Percentiles rank a stretch among this genome's conserved stretches.
Evolutionary conservation across 2,797 vertebrate genomes (phyloP).

Genomic region (Fistularia commersonii): DNA sequence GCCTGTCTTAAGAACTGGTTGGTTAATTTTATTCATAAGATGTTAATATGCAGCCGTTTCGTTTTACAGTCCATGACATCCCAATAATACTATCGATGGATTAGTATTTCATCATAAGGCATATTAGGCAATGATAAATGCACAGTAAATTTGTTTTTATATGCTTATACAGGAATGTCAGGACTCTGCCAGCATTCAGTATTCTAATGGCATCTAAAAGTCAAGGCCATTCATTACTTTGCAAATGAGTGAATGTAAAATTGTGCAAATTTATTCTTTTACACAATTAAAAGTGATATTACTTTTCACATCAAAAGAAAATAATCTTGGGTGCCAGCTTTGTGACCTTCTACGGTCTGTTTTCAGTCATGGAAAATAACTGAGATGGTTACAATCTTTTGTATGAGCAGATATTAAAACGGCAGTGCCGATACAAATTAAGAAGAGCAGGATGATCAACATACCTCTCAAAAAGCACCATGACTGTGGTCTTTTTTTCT

Average conservation of each 20-base stretch:
- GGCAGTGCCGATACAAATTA: conserved; percentile 14
- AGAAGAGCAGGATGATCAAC: conserved; percentile 42
- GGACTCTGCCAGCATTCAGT: conserved; percentile 10
- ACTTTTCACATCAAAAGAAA: conserved; percentile 21
- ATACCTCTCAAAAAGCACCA: conserved; percentile 85
- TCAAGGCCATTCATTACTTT: conserved; percentile 36
- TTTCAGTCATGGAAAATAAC: conserved; percentile 43
- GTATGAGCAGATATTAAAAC: conserved; percentile 42
- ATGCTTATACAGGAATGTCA: conserved; percentile 18
- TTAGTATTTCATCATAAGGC: conserved; percentile 1
- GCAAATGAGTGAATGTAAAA: conserved; percentile 22
- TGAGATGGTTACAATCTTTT: conserved; percentile 48
- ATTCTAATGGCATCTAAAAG: conserved; percentile 32
- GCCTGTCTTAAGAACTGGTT: too few relatives aligned
- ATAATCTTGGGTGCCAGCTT: conserved; percentile 27
- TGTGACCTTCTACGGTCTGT: conserved; percentile 42
- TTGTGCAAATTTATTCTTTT: conserved; percentile 17
- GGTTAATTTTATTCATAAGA: too few relatives aligned
- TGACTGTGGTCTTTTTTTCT: conserved; percentile 44
- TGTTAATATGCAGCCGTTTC: too few relatives aligned
- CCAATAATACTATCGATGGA: conserved; percentile 3
- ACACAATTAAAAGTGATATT: conserved; percentile 32
- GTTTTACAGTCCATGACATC: too few relatives aligned
- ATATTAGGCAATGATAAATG: conserved; percentile 13
- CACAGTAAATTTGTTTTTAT: neutral